Base-by-base conservation (phyloP, 2,888 invertebrate species). In the Clusia tigrina region DNA sequence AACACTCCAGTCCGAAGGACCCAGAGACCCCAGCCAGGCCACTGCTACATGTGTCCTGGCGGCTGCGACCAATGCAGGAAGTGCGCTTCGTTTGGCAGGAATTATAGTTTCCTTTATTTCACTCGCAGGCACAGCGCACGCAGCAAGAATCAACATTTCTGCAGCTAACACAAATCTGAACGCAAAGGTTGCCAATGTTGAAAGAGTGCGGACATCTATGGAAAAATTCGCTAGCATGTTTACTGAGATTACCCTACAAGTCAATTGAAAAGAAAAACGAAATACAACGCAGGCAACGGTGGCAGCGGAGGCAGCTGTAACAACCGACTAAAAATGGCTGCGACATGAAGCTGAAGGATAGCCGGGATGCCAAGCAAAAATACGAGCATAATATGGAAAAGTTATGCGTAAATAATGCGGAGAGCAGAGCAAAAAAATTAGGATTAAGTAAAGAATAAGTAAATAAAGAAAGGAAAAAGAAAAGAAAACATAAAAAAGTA, bases 261-360 rank as follows among this genome's bases (percentile, higher is more conserved):
- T 52, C 22, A 52, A 52, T 52, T 22, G 52, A 52, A 52, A 52
- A 52, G 17, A 52, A 52, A 52, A 42, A 42, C 42, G 42, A 42
- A 42, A 32, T 32, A 12, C 10, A 42, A 42, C 42, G 42, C 6
- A 42, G 3, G 42, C 42, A 42, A 12, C 32, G 32, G 32, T n/a
- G n/a, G 32, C 32, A 12, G 32, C 32, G 32, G n/a, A n/a, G n/a
- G n/a, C n/a, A n/a, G n/a, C n/a, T n/a, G n/a, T n/a, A n/a, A n/a
- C n/a, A n/a, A n/a, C n/a, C n/a, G n/a, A n/a, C n/a, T n/a, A n/a
- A n/a, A n/a, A n/a, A n/a, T n/a, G n/a, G n/a, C 32, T 32, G 32
- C 32, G n/a, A n/a, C n/a, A n/a, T 32, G 6, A 12, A 32, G 32
- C 32, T 32, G 6, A 12, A 32, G 32, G 32, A 32, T 6, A 42